Evolutionary conservation across 2,888 invertebrate species (phyloP), one percentile per base, ranked within the genome.

Genomic region (Choreutis nemorana): DNA sequence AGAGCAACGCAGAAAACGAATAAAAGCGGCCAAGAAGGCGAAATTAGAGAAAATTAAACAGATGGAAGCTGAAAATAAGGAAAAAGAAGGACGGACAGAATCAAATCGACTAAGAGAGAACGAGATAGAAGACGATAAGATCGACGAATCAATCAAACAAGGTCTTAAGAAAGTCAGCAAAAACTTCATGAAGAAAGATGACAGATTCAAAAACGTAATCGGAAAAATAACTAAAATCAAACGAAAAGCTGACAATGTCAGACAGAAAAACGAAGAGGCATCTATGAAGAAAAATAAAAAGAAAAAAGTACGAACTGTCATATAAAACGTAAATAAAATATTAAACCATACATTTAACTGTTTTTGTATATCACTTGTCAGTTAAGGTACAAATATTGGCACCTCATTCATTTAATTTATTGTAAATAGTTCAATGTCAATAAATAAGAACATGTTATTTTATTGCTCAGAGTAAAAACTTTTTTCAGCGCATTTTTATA

Each of bases 151-250:
- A 1, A 73, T 79, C 27, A 77, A 68, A 37, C 50, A 58, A 0
- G 49, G 55, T 1, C 33, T 78, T 29, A 77, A 63, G 42, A 67
- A 63, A 48, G 63, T 77, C 0, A 79, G 77, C 29, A 79, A 60
- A 33, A 56, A 42, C 2, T 37, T 80, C 0, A 79, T 79, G 78
- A 80, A 75, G 36, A 75, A 64, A 40, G 80, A 80, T 23, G 65
- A 67, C 1, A 47, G 80, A 14, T 80, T 80, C 22, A 78, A 75
- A 37, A 56, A 70, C 35, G 70, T 79, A 2, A 77, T 79, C 1
- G 77, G 73, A 2, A 79, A 78, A 40, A 59, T 80, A 2, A 57
- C 46, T 0, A 75, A 66, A 32, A 79, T 80, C 9, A 78, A 72
- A 39, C 42, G 68, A 15, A 80, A 78, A 50, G 66, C 79, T 0